Evolutionary conservation across 1,140 invertebrate species (phyloP).

Genomic region (Himalopsyche phryganea): DNA sequence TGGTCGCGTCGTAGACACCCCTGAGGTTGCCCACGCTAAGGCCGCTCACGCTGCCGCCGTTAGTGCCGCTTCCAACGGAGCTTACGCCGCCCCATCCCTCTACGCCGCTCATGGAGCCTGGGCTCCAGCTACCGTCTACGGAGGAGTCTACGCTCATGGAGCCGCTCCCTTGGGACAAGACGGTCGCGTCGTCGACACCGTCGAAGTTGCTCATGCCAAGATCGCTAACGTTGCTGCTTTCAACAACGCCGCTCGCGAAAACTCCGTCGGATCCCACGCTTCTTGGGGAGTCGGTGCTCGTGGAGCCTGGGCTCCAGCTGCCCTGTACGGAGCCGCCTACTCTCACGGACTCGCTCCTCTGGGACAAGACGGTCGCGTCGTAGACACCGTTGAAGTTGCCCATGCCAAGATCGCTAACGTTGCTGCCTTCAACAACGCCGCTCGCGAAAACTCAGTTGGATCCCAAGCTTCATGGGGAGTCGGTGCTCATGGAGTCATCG

Average conservation of each 20-base stretch:
- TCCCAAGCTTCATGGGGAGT: background rate
- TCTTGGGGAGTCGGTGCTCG: background rate
- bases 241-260: conserved; percentile 26
- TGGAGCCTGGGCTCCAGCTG: background rate
- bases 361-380: conserved; percentile 36
- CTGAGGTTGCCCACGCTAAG: conserved; percentile 49
- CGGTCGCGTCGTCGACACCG: conserved; percentile 45
- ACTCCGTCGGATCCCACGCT: conserved; percentile 11
- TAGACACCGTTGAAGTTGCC: conserved; percentile 48
- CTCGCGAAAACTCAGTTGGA: background rate
- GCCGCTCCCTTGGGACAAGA: conserved; percentile 51
- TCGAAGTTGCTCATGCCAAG: conserved; percentile 18
- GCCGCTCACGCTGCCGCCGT: conserved; percentile 36
- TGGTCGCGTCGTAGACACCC: conserved; percentile 47
- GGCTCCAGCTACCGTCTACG: no score
- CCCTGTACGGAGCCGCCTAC: background rate
- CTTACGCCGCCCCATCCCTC: conserved; percentile 17
- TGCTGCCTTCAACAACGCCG: conserved; percentile 31
- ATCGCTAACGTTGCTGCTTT: conserved; percentile 42
- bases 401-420: conserved; percentile 49
- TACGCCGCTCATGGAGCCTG: no score
- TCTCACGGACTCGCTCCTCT: conserved; percentile 38
- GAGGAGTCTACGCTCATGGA: conserved; percentile 1
- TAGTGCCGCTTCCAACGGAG: conserved; percentile 43
- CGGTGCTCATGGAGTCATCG: conserved; percentile 7